phyloP scores from a whole-genome alignment of 2,113 vertebrate genomes.

The Gambusia holbrooki region DNA sequence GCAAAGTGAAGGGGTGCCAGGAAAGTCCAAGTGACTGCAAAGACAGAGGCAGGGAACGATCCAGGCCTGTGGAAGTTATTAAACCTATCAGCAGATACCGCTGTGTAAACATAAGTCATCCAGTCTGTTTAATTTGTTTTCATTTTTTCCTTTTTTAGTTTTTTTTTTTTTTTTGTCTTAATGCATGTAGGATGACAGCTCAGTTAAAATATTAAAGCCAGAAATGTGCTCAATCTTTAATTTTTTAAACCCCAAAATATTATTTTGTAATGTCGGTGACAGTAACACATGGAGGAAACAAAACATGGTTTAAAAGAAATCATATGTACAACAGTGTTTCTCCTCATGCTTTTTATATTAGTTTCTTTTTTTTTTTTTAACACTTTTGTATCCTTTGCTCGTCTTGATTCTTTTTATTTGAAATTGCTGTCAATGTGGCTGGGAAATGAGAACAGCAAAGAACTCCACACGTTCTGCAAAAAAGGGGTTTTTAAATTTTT shows the following conservation, averaged over 20 bases:
- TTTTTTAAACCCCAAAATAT: slow-evolving; percentile 26
- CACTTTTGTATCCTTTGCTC: neutral
- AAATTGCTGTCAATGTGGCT: slow-evolving; percentile 15
- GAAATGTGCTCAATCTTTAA: slow-evolving; percentile 16
- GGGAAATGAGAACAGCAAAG: slow-evolving; percentile 34
- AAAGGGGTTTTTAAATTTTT: slow-evolving; percentile 68
- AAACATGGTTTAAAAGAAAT: neutral
- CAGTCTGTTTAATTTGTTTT: slow-evolving; percentile 33
- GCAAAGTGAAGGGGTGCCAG: slow-evolving; percentile 37
- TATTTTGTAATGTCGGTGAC: neutral
- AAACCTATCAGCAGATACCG: slow-evolving; percentile 63
- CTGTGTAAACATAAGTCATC: slow-evolving; percentile 43
- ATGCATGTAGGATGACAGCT: slow-evolving; percentile 28
- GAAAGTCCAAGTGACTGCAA: slow-evolving; percentile 51
- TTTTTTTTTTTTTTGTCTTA: slow-evolving; percentile 17
- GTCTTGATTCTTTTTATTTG: neutral
- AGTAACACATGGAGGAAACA: neutral
- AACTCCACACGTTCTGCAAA: slow-evolving; percentile 36
- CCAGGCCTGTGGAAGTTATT: slow-evolving; percentile 72
- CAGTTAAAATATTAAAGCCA: slow-evolving; percentile 28
- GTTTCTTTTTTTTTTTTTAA: neutral
- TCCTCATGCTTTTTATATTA: neutral
- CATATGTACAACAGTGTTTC: neutral
- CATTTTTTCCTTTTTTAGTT: neutral
- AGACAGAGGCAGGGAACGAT: slow-evolving; percentile 67